Percentiles rank a stretch among this genome's conserved stretches.
Conservation (phyloP, 2,113 vertebrate genomes). For the Tichodroma muraria region DNA sequence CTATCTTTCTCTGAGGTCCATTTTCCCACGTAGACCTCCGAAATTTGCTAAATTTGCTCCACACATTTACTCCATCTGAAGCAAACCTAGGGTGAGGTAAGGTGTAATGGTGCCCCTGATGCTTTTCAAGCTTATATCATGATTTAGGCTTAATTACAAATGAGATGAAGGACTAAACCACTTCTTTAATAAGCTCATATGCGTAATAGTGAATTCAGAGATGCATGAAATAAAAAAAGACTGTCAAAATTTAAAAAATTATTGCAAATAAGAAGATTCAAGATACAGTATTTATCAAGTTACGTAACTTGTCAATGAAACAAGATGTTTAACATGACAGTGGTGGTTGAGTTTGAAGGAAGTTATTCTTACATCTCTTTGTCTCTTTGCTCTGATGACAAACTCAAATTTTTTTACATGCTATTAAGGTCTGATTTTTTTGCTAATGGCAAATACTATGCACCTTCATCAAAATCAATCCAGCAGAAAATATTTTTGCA, state of each 20-base stretch:
- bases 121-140: not conserved
- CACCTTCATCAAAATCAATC: not conserved
- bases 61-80: not conserved
- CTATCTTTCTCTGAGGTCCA: not conserved
- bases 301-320: not conserved
- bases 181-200: not conserved
- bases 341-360: not conserved
- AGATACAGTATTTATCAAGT: not conserved
- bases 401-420: not conserved
- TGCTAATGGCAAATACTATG: not conserved
- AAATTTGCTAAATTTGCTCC: not conserved
- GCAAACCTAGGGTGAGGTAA: not conserved
- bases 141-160: not conserved
- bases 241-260: not conserved
- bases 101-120: not conserved
- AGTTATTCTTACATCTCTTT: not conserved
- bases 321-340: not conserved
- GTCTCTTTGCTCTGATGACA: not conserved
- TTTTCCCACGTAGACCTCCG: not conserved
- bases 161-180: not conserved
- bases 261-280: not conserved
- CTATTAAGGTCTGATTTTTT: not conserved
- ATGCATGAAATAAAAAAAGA: not conserved
- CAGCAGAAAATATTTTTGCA: not conserved
- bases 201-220: not conserved